Evolutionary conservation across 2,797 vertebrate species (phyloP).

Genomic region (Nannoperca obscura): DNA sequence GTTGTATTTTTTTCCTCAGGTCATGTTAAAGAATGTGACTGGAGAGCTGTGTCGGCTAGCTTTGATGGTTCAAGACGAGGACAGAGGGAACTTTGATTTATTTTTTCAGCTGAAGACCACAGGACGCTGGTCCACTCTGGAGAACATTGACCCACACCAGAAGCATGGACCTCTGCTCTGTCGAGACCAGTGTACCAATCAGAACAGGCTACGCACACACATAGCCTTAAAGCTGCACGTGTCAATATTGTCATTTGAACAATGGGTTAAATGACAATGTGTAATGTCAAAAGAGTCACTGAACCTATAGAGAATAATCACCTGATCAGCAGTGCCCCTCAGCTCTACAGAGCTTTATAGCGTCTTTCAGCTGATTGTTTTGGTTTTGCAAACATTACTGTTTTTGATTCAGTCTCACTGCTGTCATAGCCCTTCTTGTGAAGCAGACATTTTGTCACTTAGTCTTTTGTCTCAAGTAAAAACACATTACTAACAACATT

Average conservation of each 20-base stretch:
- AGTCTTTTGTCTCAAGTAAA: neutral
- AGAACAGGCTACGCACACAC: slow-evolving; percentile 12
- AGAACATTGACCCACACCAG: slow-evolving; percentile 53
- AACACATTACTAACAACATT: neutral
- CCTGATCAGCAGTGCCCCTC: neutral
- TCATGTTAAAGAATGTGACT: slow-evolving; percentile 35
- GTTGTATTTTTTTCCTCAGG: slow-evolving; percentile 1
- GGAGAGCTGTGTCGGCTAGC: slow-evolving; percentile 24
- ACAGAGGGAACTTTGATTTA: slow-evolving; percentile 59
- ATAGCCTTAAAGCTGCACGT: neutral
- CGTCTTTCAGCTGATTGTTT: neutral
- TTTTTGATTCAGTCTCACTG: slow-evolving; percentile 5
- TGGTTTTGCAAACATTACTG: neutral
- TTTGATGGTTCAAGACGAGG: slow-evolving; percentile 39
- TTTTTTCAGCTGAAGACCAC: slow-evolving; percentile 80
- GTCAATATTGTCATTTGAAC: slow-evolving; percentile 19
- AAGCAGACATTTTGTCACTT: neutral
- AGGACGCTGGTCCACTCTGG: slow-evolving; percentile 42
- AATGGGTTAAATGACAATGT: neutral
- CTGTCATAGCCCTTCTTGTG: neutral
- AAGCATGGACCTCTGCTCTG: slow-evolving; percentile 44
- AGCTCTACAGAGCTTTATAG: neutral
- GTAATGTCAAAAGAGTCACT: neutral
- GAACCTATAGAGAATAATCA: neutral
- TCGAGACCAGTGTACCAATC: slow-evolving; percentile 11